Conservation (phyloP, 1,140 invertebrate species). For the Drosophila arawakana region DNA sequence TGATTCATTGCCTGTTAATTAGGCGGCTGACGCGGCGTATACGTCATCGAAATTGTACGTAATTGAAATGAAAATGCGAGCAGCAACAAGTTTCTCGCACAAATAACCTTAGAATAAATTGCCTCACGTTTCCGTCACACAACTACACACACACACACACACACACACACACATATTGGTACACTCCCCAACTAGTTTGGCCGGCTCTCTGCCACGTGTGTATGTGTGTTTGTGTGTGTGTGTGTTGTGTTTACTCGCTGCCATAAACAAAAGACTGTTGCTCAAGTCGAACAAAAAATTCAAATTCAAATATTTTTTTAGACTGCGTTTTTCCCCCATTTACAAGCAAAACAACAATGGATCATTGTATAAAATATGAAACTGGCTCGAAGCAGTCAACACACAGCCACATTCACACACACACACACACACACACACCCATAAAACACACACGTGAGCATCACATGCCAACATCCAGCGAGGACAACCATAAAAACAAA, state of each 20-base stretch:
- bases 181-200: conserved; percentile 54
- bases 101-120: conserved; percentile 82
- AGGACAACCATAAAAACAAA: conserved; percentile 64
- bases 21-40: conserved; percentile 58
- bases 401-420: background rate
- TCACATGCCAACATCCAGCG: conserved; percentile 63
- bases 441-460: conserved; percentile 68
- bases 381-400: conserved; percentile 31
- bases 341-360: conserved; percentile 44
- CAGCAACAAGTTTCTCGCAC: conserved; percentile 78
- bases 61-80: conserved; percentile 81
- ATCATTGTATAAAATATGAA: conserved; percentile 46
- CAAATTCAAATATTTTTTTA: conserved; percentile 58
- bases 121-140: conserved; percentile 73
- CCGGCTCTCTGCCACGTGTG: conserved; percentile 24
- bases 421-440: background rate
- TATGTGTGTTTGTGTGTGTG: conserved; percentile 29
- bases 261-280: conserved; percentile 74
- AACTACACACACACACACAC: conserved; percentile 5
- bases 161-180: conserved; percentile 6
- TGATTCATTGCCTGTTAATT: conserved; percentile 72
- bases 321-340: conserved; percentile 41
- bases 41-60: conserved; percentile 60
- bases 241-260: conserved; percentile 41
- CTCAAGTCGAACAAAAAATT: conserved; percentile 70